Percentiles rank a stretch among this genome's conserved stretches.
These are phyloP conservation scores for Gavia stellata DNA, from an alignment of 2,113 vertebrate genomes.

Conservation along the genomic window DNA sequence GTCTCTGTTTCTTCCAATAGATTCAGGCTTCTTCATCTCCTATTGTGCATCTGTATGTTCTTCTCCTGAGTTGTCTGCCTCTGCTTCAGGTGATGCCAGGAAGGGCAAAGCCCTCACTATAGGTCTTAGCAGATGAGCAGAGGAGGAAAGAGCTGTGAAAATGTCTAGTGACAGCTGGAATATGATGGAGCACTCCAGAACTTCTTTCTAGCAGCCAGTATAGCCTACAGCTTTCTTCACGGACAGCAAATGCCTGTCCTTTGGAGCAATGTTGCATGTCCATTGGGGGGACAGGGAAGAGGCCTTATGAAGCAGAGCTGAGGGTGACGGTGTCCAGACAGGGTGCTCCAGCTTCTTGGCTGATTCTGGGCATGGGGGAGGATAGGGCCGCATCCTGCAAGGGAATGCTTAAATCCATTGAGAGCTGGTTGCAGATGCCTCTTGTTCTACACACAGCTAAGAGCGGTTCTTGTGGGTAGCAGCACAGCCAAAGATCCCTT, in stretches of 20 bases:
- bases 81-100: not conserved
- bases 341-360: not conserved
- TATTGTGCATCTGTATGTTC: not conserved
- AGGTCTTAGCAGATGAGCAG: not conserved
- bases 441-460: not conserved
- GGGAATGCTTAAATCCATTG: not conserved
- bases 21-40: not conserved
- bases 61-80: not conserved
- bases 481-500: not conserved
- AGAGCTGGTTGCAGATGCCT: not conserved
- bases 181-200: not conserved
- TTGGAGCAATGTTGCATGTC: not conserved
- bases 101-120: not conserved
- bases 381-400: not conserved
- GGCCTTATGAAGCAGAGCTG: not conserved
- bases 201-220: not conserved
- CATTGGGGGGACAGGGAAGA: not conserved
- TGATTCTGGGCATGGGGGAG: not conserved
- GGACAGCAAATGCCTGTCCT: not conserved
- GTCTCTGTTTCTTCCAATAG: not conserved
- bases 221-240: not conserved
- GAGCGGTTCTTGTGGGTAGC: not conserved
- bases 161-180: not conserved
- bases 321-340: not conserved
- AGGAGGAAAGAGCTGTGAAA: not conserved